Conservation (phyloP, 35 echinoderm and acorn worm genomes). For the Patiria miniata region DNA sequence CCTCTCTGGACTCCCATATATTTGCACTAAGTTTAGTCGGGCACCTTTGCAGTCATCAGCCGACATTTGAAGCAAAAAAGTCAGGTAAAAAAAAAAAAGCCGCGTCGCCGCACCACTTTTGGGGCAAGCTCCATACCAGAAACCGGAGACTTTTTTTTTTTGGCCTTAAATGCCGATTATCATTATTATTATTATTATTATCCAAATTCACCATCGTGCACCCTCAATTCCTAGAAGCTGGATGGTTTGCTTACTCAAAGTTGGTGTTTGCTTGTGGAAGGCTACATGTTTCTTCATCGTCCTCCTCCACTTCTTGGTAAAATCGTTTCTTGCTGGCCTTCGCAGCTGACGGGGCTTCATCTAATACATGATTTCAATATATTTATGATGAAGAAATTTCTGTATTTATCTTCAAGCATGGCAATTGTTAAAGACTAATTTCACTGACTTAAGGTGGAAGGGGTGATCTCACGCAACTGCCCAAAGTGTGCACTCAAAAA, state of each 20-base stretch:
- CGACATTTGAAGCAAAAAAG: too few relatives aligned
- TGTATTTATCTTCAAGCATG: background rate
- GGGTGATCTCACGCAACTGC: background rate
- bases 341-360: background rate
- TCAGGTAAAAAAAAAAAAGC: too few relatives aligned
- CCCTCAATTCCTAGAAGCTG: too few relatives aligned
- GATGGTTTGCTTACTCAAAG: background rate
- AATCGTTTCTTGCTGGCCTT: conserved; percentile 7
- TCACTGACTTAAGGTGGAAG: background rate
- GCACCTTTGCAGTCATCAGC: too few relatives aligned
- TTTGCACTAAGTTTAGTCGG: too few relatives aligned
- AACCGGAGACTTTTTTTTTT: too few relatives aligned
- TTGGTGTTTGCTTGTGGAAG: background rate
- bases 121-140: too few relatives aligned
- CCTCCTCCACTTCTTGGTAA: background rate
- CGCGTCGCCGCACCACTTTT: too few relatives aligned
- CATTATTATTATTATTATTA: too few relatives aligned
- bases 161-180: too few relatives aligned
- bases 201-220: too few relatives aligned
- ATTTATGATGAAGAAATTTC: background rate
- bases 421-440: background rate
- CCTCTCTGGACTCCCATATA: too few relatives aligned
- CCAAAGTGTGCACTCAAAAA: background rate
- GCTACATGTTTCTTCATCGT: background rate
- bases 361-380: background rate